A percentile compares a stretch with the other conserved stretches of the same genome.
phyloP scores from a whole-genome alignment of 2,888 invertebrate genomes.

The Dermolepida albohirtum region DNA sequence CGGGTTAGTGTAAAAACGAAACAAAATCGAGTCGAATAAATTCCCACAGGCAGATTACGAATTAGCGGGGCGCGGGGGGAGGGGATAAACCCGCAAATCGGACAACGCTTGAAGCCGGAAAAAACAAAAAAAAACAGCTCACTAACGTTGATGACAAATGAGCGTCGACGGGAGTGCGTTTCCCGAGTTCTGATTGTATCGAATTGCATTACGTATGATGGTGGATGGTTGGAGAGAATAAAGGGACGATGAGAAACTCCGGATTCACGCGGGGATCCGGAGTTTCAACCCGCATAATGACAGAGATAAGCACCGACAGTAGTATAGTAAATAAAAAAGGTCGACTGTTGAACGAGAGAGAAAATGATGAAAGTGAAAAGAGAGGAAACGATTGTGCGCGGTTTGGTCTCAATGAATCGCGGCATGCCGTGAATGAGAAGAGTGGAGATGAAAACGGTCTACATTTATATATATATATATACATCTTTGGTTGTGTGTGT shows the following conservation, averaged over 20 bases:
- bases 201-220: too few relatives aligned
- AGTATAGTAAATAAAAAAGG: conserved; percentile 24
- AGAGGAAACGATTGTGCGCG: conserved; percentile 4
- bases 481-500: neutral
- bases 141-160: conserved; percentile 20
- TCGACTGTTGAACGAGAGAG: neutral
- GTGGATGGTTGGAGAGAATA: neutral
- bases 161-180: conserved; percentile 4
- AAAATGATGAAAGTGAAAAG: conserved; percentile 7
- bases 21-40: too few relatives aligned
- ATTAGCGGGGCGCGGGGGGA: too few relatives aligned
- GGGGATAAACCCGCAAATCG: too few relatives aligned
- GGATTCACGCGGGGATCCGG: conserved; percentile 1
- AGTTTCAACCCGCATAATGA: conserved; percentile 16
- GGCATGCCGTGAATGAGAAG: conserved; percentile 48
- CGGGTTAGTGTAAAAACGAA: too few relatives aligned
- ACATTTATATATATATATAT: conserved; percentile 47
- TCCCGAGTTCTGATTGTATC: neutral
- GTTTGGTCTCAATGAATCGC: conserved; percentile 47
- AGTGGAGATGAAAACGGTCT: conserved; percentile 45
- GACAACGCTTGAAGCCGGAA: neutral
- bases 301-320: conserved; percentile 15
- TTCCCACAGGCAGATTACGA: too few relatives aligned
- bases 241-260: neutral
- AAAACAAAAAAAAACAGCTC: conserved; percentile 17